These are phyloP conservation scores for Trachelus troglodyta DNA, from an alignment of 2,888 invertebrate species.

Conservation along the genomic window DNA sequence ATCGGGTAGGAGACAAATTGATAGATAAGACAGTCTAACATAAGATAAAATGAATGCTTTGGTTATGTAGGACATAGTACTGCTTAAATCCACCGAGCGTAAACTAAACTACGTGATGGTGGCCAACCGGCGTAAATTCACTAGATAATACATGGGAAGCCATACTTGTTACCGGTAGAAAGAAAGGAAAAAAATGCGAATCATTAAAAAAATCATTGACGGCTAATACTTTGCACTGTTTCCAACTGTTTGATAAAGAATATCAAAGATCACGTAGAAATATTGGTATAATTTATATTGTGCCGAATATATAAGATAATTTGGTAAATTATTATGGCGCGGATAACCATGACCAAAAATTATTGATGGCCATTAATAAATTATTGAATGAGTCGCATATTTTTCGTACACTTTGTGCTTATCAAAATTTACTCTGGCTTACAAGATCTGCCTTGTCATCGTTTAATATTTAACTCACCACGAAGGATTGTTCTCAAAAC, in stretches of 20 bases:
- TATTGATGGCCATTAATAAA: not conserved
- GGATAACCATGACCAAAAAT: not conserved
- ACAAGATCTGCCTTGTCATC: not conserved
- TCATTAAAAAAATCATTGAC: not conserved
- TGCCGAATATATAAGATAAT: no score
- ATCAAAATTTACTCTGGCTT: not conserved
- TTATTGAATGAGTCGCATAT: not conserved
- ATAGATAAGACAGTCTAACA: not conserved
- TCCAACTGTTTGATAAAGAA: no score
- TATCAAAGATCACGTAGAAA: no score
- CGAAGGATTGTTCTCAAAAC: not conserved
- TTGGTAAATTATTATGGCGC: no score
- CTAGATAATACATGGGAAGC: not conserved
- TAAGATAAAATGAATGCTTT: not conserved
- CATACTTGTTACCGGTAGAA: not conserved
- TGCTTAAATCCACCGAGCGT: slow-evolving; percentile 42
- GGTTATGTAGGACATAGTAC: slow-evolving; percentile 40
- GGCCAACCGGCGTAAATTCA: slow-evolving; percentile 1
- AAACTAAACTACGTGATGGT: slow-evolving; percentile 26
- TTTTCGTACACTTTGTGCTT: not conserved
- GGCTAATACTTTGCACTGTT: no score
- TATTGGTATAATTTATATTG: no score
- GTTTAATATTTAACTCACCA: not conserved
- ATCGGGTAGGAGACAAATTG: not conserved
- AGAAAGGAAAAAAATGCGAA: not conserved